Evolutionary conservation across 1,140 invertebrate species (phyloP).

Genomic region (Agrypnia vestita): DNA sequence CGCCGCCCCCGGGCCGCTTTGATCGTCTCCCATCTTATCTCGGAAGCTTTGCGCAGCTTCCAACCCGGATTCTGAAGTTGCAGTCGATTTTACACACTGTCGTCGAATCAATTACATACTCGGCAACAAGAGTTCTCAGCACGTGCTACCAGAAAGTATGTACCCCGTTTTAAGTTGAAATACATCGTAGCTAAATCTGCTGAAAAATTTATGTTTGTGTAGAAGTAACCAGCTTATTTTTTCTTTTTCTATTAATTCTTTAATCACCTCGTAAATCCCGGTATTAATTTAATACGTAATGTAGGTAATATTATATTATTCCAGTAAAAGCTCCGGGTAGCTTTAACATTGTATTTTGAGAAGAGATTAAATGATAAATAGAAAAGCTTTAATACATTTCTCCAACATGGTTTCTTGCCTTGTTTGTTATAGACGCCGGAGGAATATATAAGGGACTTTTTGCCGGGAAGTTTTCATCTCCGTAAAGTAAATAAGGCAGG

Average conservation of each 20-base stretch:
- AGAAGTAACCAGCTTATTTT: too few species aligned
- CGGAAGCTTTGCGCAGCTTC: conserved; percentile 22
- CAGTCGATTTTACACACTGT: conserved; percentile 22
- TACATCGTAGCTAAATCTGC: too few species aligned
- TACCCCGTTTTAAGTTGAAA: too few species aligned
- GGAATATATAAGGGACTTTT: conserved; percentile 45
- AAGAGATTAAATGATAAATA: conserved; percentile 17
- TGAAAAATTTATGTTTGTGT: too few species aligned
- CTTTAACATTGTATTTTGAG: conserved; percentile 12
- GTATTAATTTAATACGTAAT: too few species aligned
- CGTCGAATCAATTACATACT: conserved; percentile 22
- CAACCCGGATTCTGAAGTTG: neutral
- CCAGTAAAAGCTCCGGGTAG: neutral
- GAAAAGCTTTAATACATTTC: conserved; percentile 38
- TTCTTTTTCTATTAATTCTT: too few species aligned
- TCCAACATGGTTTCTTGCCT: conserved; percentile 38
- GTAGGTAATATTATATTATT: neutral
- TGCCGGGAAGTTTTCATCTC: conserved; percentile 45
- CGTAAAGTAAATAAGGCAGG: conserved; percentile 48
- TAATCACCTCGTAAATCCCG: too few species aligned
- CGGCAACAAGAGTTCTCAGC: conserved; percentile 3
- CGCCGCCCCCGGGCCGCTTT: conserved; percentile 7
- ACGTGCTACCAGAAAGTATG: neutral
- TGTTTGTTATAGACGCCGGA: conserved; percentile 27
- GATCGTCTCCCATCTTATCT: conserved; percentile 39